Evolutionary conservation across 1,140 invertebrate species (phyloP).

Genomic region (Drosophila oshimai): DNA sequence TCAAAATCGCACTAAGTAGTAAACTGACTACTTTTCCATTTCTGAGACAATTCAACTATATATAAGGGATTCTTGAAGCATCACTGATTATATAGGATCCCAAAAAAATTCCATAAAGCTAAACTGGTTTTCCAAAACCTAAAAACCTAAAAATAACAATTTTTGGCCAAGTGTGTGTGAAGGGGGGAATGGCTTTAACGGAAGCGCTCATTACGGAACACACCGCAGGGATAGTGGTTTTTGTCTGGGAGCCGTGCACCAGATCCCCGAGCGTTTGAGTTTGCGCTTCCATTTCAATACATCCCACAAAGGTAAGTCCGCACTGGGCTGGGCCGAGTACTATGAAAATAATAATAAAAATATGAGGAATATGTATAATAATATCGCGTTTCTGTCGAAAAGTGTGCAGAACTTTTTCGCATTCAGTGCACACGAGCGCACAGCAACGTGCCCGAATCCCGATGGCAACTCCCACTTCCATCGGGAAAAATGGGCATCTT

Average conservation of each 20-base stretch:
- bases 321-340: slow-evolving; percentile 10
- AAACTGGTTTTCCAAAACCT: neutral
- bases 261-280: slow-evolving; percentile 34
- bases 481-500: neutral
- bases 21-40: too few species aligned
- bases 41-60: too few species aligned
- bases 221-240: slow-evolving; percentile 27
- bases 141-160: neutral
- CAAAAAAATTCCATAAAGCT: neutral
- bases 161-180: neutral
- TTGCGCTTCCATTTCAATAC: slow-evolving; percentile 36
- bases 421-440: slow-evolving; percentile 78
- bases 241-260: slow-evolving; percentile 17
- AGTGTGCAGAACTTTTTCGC: slow-evolving; percentile 70
- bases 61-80: too few species aligned
- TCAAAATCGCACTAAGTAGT: too few species aligned
- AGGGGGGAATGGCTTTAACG: slow-evolving; percentile 43
- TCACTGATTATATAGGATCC: neutral
- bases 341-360: slow-evolving; percentile 33
- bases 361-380: slow-evolving; percentile 32
- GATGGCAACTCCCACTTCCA: slow-evolving; percentile 9
- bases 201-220: slow-evolving; percentile 67
- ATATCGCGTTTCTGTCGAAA: slow-evolving; percentile 67
- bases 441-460: slow-evolving; percentile 29
- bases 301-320: slow-evolving; percentile 45